A percentile compares a stretch with the other conserved stretches of the same genome.
These are phyloP conservation scores for Polypedilum vanderplanki DNA, from an alignment of 1,140 invertebrate species.

Conservation along the genomic window DNA sequence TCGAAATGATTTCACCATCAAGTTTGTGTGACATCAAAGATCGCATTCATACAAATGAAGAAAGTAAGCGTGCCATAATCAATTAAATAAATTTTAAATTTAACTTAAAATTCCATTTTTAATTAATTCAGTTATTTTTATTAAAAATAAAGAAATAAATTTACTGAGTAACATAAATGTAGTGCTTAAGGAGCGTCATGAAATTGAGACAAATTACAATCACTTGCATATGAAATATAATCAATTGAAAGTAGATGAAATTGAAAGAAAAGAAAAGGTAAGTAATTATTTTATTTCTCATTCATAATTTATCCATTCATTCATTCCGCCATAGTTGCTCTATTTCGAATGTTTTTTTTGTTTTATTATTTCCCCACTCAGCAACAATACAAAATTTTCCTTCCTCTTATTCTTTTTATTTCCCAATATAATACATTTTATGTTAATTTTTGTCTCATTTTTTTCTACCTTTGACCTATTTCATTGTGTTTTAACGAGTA, in stretches of 20 bases:
- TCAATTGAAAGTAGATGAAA: constrained; percentile 2
- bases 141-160: constrained; percentile 23
- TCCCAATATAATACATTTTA: too few species aligned
- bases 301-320: not conserved
- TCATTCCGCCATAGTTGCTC: not conserved
- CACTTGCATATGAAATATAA: not conserved
- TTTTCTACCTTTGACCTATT: not conserved
- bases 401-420: not conserved
- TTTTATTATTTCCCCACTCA: constrained; percentile 14
- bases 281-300: too few species aligned
- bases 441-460: not conserved
- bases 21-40: constrained; percentile 10
- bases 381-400: not conserved
- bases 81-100: not conserved
- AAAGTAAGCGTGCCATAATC: not conserved
- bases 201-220: constrained; percentile 25
- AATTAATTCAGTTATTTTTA: not conserved
- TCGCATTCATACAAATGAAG: constrained; percentile 24
- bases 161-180: not conserved
- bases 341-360: not conserved
- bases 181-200: constrained; percentile 16
- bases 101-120: not conserved
- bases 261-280: constrained; percentile 22
- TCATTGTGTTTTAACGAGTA: not conserved
- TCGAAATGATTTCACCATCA: constrained; percentile 25